Evolutionary conservation across 1,140 invertebrate genomes (phyloP).

Genomic region (Oedothorax gibbosus): DNA sequence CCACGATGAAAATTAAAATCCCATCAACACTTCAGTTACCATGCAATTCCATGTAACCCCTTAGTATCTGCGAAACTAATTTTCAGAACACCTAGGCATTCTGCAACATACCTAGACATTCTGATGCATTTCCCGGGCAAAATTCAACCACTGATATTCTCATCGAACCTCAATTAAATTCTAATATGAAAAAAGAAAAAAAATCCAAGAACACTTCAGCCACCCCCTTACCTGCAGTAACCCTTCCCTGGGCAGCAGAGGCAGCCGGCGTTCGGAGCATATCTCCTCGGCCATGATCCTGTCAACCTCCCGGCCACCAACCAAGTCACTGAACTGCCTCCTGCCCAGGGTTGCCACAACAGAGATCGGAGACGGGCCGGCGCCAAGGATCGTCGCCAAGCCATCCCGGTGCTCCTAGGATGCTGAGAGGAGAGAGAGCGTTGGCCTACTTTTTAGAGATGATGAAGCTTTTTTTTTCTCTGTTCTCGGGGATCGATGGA

Average conservation of each 20-base stretch:
- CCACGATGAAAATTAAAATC: no score
- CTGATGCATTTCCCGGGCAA: no score
- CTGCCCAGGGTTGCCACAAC: constrained; percentile 20
- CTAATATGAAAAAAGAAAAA: no score
- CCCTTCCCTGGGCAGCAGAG: constrained; percentile 32
- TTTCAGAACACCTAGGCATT: no score
- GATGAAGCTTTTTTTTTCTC: not conserved
- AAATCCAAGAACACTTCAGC: no score
- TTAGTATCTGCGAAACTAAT: no score
- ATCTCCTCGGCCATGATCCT: constrained; percentile 43
- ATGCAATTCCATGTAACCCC: constrained; percentile 29
- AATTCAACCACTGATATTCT: no score
- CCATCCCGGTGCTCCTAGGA: not conserved
- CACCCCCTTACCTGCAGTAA: constrained; percentile 33
- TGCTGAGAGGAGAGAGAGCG: not conserved
- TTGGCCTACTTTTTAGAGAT: not conserved
- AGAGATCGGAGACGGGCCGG: not conserved
- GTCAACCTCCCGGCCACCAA: not conserved
- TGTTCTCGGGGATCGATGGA: not conserved
- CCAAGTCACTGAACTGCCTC: constrained; percentile 28
- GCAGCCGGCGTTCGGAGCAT: constrained; percentile 35
- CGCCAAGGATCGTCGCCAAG: constrained; percentile 30
- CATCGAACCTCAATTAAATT: no score
- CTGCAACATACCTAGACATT: no score
- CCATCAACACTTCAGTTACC: constrained; percentile 11